Conservation (phyloP, 2,797 vertebrate species). For the Poecilia picta region DNA sequence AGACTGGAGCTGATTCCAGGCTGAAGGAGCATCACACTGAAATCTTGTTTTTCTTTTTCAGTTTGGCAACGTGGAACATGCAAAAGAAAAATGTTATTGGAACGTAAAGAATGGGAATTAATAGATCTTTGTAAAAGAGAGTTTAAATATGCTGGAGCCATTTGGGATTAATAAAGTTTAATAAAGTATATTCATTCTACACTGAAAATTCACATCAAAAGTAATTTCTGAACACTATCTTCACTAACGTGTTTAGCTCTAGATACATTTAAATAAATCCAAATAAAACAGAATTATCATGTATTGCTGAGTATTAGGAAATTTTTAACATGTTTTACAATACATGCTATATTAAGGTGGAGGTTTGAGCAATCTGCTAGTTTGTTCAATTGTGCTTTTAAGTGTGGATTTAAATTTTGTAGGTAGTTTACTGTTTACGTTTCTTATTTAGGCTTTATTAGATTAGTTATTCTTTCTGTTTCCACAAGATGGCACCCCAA, state of each 20-base stretch:
- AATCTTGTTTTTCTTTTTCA: no score
- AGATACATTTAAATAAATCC: not conserved
- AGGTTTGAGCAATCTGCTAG: not conserved
- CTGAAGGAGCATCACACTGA: no score
- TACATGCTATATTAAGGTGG: not conserved
- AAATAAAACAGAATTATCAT: not conserved
- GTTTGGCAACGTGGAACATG: no score
- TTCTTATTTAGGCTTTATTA: not conserved
- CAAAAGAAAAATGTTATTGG: no score
- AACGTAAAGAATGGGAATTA: no score
- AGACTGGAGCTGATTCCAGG: no score
- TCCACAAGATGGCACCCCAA: conserved; percentile 81
- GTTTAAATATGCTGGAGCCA: no score
- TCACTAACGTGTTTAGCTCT: not conserved
- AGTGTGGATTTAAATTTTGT: not conserved
- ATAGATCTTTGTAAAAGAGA: no score
- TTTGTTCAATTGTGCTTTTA: not conserved
- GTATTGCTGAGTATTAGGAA: not conserved
- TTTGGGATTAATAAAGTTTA: no score
- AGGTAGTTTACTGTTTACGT: not conserved
- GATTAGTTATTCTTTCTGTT: conserved; percentile 4
- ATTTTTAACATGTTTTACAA: not conserved
- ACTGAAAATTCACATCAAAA: not conserved
- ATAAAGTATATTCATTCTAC: not conserved
- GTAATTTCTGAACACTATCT: not conserved